Conservation (phyloP, 2,113 vertebrate genomes). For the Anhinga anhinga region DNA sequence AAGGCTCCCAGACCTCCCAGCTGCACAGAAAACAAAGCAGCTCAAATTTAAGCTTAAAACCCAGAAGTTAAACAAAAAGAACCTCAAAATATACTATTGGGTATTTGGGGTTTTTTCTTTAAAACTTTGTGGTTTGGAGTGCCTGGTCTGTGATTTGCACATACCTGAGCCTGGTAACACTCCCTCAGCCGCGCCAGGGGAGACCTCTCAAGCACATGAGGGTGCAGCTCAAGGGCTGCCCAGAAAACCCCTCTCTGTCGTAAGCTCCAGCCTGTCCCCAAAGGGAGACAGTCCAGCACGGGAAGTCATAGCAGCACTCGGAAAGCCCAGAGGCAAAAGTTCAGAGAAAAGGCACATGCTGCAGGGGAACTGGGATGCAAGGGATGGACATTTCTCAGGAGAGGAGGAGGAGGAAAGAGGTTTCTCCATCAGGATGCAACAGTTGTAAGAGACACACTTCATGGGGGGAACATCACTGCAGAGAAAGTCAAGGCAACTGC, state of each 20-base stretch:
- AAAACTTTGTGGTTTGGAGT: not conserved
- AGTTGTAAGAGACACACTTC: not conserved
- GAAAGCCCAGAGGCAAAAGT: not conserved
- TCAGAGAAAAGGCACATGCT: not conserved
- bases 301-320: not conserved
- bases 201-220: rapidly evolving
- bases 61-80: not conserved
- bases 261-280: not conserved
- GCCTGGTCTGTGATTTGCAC: not conserved
- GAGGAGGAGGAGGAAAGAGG: not conserved
- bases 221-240: not conserved
- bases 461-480: too few species aligned
- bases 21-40: not conserved
- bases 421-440: not conserved
- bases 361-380: rapidly evolving
- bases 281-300: not conserved
- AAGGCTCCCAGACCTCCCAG: not conserved
- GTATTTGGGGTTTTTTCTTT: not conserved
- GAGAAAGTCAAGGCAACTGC: not conserved
- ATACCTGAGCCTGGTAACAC: not conserved
- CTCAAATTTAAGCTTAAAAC: not conserved
- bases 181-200: rapidly evolving
- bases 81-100: not conserved
- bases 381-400: not conserved
- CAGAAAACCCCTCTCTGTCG: not conserved